phyloP scores from a whole-genome alignment of 2,113 vertebrate species.

The Mormoops blainvillei region DNA sequence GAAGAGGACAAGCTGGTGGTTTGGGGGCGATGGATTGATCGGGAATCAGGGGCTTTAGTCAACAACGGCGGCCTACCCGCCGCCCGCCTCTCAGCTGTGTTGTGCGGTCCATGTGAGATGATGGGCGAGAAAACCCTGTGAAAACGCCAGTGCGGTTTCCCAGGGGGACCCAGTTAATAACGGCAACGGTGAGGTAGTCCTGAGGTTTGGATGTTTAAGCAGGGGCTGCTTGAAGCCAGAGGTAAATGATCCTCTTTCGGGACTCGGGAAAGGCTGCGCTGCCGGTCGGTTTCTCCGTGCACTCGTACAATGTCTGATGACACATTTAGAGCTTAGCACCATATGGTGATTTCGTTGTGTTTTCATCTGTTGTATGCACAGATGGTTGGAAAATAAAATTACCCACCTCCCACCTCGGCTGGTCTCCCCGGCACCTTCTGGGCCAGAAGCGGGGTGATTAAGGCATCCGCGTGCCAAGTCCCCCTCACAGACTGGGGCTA shows the following conservation, averaged over 20 bases:
- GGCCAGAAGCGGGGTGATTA: not conserved
- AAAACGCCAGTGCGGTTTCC: not conserved
- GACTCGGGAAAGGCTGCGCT: not conserved
- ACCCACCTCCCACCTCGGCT: constrained; percentile 12
- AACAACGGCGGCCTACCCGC: no score
- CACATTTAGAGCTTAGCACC: constrained; percentile 12
- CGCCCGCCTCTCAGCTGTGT: not conserved
- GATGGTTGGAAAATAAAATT: constrained; percentile 52
- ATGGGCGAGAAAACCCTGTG: no score
- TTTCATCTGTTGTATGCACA: constrained; percentile 47
- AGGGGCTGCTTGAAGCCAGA: not conserved
- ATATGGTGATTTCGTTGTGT: constrained; percentile 40
- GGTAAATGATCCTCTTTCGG: not conserved
- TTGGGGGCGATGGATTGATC: not conserved
- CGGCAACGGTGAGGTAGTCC: not conserved
- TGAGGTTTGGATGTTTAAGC: not conserved
- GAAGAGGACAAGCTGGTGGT: no score
- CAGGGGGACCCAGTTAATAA: no score
- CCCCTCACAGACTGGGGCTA: not conserved
- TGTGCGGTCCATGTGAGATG: not conserved
- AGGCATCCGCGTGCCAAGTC: not conserved
- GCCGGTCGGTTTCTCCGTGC: not conserved
- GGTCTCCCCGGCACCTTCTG: constrained; percentile 33
- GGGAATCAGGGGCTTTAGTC: not conserved
- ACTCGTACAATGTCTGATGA: not conserved